Base-by-base conservation (phyloP, 2,888 invertebrate species). In the Neocrepidodera transversa region DNA sequence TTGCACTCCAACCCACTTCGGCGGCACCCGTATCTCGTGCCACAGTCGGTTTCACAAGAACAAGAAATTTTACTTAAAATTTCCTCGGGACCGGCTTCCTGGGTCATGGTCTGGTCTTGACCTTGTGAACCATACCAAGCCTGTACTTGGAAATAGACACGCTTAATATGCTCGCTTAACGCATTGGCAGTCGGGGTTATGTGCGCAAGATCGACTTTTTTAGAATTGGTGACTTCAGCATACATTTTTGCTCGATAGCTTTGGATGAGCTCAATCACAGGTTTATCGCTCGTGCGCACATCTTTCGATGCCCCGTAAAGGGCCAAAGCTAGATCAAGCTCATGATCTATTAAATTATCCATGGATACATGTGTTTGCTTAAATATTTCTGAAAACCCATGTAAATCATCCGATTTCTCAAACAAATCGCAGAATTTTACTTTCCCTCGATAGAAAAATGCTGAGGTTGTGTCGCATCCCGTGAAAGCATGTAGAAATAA, bases 1-100 rank as follows among this genome's bases (percentile, higher is more conserved):
- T 32, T 32, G 26, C 28, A 48, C 48, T 48, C 32, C 48, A 48
- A 48, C 30, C 48, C 18, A 48, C 30, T 48, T 48, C 48, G 48
- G 48, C 48, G 48, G 48, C 28, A 48, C 30, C 23, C 23, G 42
- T 11, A 42, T 23, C 42, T 42, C 23, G 42, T 8, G 23, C 23
- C 42, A 42, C 42, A 48, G 28, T 48, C 48, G 16, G 30, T 48
- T 48, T 48, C 2, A 28, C 48, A 48, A 18, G 48, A 48, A 48
- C 30, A 48, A 48, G 32, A 48, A 48, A 48, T 30, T 17, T 18
- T 48, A 14, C 48, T 48, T 13, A 28, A 48, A 48, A 48, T 50
- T 50, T 32, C 30, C 23, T 23, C 23, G 23, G 23, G 23, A 23
- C 23, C 23, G 23, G 23, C 23, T 23, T 23, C 23, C 23, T 23